Evolutionary conservation across 2,888 invertebrate species (phyloP).

Genomic region (Aromia moschata): DNA sequence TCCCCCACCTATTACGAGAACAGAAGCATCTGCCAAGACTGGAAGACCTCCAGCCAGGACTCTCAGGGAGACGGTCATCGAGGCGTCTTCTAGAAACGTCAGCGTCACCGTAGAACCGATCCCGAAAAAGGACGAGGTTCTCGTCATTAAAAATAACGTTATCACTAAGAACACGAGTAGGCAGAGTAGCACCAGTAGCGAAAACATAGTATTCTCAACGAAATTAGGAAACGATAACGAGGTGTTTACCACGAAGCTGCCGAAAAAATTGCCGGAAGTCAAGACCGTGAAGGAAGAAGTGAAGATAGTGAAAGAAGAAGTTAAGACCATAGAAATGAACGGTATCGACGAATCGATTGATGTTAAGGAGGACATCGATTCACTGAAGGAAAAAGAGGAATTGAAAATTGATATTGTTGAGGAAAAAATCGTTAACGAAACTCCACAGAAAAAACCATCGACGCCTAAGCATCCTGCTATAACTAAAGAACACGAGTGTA

Average conservation of each 20-base stretch:
- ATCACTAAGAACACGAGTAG: constrained; percentile 43
- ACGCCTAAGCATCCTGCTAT: constrained; percentile 19
- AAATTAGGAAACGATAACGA: constrained; percentile 75
- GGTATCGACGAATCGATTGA: constrained; percentile 8
- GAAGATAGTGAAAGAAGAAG: constrained; percentile 28
- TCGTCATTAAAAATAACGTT: constrained; percentile 27
- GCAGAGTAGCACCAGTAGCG: constrained; percentile 61
- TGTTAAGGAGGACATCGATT: not conserved
- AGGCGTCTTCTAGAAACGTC: constrained; percentile 49
- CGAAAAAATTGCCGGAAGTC: constrained; percentile 46
- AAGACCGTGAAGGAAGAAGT: constrained; percentile 15
- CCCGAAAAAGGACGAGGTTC: constrained; percentile 42
- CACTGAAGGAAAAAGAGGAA: constrained; percentile 4
- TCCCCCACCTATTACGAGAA: constrained; percentile 77
- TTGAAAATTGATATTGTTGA: constrained; percentile 2
- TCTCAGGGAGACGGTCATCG: constrained; percentile 66
- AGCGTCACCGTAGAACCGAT: constrained; percentile 42
- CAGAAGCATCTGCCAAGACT: constrained; percentile 52
- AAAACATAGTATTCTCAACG: constrained; percentile 72
- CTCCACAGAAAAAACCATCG: constrained; percentile 16
- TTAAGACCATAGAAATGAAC: constrained; percentile 23
- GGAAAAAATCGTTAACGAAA: constrained; percentile 2
- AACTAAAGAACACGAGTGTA: constrained; percentile 15
- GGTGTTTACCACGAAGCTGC: constrained; percentile 68
- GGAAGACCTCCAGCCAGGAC: constrained; percentile 62